Evolutionary conservation across 2,888 invertebrate species (phyloP).

Genomic region (Drosophila demipolita): DNA sequence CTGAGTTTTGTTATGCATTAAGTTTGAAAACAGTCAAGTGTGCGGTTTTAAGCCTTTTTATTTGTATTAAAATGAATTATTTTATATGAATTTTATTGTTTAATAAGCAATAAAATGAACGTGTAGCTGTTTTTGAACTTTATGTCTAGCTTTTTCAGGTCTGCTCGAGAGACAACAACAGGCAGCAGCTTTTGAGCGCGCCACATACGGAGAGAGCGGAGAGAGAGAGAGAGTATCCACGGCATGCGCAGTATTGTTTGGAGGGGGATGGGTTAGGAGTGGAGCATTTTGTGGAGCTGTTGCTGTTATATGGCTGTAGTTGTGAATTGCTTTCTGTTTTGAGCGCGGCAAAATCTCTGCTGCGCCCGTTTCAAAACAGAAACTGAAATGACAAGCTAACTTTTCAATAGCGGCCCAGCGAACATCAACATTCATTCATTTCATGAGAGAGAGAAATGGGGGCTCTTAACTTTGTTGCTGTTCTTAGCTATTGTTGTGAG

Average conservation of each 20-base stretch:
- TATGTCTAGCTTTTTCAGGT: not conserved
- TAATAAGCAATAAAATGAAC: not conserved
- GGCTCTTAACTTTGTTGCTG: conserved; percentile 28
- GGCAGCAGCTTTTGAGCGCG: conserved; percentile 54
- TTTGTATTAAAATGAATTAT: not conserved
- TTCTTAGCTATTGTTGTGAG: conserved; percentile 48
- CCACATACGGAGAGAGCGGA: not conserved
- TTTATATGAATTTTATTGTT: not conserved
- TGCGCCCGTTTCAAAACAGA: conserved; percentile 33
- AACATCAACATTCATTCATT: conserved; percentile 46
- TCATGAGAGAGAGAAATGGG: conserved; percentile 31
- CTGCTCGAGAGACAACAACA: conserved; percentile 6
- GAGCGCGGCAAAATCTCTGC: conserved; percentile 68
- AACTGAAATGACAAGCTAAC: conserved; percentile 53
- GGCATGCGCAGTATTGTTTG: conserved; percentile 53
- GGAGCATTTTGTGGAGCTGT: conserved; percentile 47
- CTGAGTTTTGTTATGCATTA: not conserved
- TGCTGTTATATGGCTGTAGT: conserved; percentile 38
- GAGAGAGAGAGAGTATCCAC: not conserved
- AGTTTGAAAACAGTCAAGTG: not conserved
- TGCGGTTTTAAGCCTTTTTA: not conserved
- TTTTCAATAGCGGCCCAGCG: conserved; percentile 45
- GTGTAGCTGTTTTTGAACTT: not conserved
- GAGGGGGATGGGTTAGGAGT: conserved; percentile 4
- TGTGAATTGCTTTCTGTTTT: conserved; percentile 45